Evolutionary conservation across 2,797 vertebrate genomes (phyloP), one percentile per base, ranked within the genome.

Genomic region (Eutrigla gurnardus): DNA sequence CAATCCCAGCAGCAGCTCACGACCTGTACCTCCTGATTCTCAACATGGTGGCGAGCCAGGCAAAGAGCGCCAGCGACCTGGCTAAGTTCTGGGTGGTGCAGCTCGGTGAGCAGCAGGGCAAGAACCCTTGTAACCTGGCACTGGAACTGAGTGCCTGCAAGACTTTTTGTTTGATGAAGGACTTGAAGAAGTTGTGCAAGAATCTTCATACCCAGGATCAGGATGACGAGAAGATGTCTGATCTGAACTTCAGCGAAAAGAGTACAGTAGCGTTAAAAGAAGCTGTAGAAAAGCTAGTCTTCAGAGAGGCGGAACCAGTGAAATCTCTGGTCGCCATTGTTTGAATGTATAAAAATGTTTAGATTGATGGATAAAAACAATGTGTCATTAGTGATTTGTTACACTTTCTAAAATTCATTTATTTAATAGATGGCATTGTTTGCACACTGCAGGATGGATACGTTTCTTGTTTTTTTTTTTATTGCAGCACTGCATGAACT

Each of bases 11-110:
- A 18, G 87, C 95, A 11, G 85, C 95, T 43, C 82, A 92, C 57
- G 93, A 95, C 74, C 92, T 95, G 36, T 96, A 95, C 71, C 89
- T 91, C n/a, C 83, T 96, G 36, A 91, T 93, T 39, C 93, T 96
- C 54, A 96, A 96, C 83, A 88, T 96, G 54, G 93, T 96, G 62
- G 94, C 91, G 6, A 90, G 94, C 9, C 92, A 93, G 0, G 77
- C 95, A n/a, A 92, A 91, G 80, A 91, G 78, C 11, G 64, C 86
- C 53, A 64, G 35, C 0, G 69, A 80, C 43, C 70, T 90, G 46
- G 75, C 83, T 36, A 96, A 95, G 78, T 96, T 96, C 64, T 83
- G 93, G 77, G 91, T 95, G 10, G 90, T 96, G 76, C 91, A 84
- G 70, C 92, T 96, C 12, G 89, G 75, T 6, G 42, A 88, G 15